Evolutionary conservation across 2,797 vertebrate genomes (phyloP).

Genomic region (Sebastes nivosus): DNA sequence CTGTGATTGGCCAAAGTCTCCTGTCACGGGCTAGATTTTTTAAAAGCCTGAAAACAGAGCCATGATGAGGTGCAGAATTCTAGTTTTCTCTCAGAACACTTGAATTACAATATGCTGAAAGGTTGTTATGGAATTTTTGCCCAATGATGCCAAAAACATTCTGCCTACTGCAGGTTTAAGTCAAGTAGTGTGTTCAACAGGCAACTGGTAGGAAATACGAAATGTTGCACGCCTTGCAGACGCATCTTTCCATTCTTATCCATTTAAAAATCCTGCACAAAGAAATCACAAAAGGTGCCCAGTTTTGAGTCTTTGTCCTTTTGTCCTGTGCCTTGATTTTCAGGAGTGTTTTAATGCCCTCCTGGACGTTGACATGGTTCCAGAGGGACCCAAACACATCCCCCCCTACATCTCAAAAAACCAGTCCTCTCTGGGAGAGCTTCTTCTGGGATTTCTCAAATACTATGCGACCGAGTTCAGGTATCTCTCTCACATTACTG

Average conservation of each 20-base stretch:
- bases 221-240: neutral
- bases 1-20: no score
- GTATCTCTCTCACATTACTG: constrained; percentile 75
- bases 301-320: neutral
- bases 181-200: neutral
- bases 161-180: no score
- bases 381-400: constrained; percentile 84
- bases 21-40: no score
- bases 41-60: no score
- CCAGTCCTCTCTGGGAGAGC: constrained; percentile 88
- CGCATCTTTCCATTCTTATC: neutral
- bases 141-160: no score
- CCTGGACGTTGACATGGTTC: constrained; percentile 90
- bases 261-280: neutral
- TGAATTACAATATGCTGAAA: no score
- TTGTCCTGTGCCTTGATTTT: constrained; percentile 31
- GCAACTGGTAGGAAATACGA: neutral
- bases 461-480: constrained; percentile 94
- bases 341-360: constrained; percentile 88
- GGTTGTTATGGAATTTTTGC: no score
- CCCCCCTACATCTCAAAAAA: constrained; percentile 91
- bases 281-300: neutral
- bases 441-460: constrained; percentile 93
- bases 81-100: no score
- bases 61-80: no score